These are phyloP conservation scores for Pandemis cinnamomeana DNA, from an alignment of 2,888 invertebrate species.

Conservation along the genomic window DNA sequence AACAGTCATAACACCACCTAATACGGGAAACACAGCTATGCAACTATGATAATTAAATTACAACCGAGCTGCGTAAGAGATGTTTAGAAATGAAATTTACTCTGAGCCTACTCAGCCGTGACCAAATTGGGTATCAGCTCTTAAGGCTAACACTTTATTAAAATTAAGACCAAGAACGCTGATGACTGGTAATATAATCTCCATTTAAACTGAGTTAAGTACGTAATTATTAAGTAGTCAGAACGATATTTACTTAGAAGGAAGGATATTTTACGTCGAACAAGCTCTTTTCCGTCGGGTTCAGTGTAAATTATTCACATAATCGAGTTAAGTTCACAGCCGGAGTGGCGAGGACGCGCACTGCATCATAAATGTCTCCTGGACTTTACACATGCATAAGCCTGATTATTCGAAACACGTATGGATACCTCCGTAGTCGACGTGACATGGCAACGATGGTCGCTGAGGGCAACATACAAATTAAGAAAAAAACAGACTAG, in stretches of 20 bases:
- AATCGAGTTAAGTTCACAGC: conserved; percentile 32
- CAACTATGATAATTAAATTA: conserved; percentile 40
- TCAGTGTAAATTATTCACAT: conserved; percentile 36
- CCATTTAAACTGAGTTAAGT: background rate
- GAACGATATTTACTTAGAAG: background rate
- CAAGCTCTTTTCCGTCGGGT: background rate
- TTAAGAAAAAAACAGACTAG: conserved; percentile 14
- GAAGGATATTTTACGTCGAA: background rate
- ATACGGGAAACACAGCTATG: conserved; percentile 34
- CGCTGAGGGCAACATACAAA: conserved; percentile 26
- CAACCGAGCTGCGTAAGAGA: conserved; percentile 30
- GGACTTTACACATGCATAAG: conserved; percentile 25
- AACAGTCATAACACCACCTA: conserved; percentile 32
- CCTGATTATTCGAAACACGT: conserved; percentile 38
- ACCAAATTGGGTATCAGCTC: background rate
- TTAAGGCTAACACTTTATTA: background rate
- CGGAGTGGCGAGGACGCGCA: conserved; percentile 11
- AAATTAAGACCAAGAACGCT: background rate
- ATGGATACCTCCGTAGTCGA: conserved; percentile 35
- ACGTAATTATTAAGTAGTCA: background rate
- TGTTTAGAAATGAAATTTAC: conserved; percentile 37
- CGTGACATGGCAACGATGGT: conserved; percentile 25
- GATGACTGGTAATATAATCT: background rate
- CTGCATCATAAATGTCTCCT: conserved; percentile 25
- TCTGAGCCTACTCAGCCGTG: conserved; percentile 14